These are phyloP conservation scores for Choristoneura fumiferana DNA, from an alignment of 1,140 invertebrate genomes.

Conservation along the genomic window DNA sequence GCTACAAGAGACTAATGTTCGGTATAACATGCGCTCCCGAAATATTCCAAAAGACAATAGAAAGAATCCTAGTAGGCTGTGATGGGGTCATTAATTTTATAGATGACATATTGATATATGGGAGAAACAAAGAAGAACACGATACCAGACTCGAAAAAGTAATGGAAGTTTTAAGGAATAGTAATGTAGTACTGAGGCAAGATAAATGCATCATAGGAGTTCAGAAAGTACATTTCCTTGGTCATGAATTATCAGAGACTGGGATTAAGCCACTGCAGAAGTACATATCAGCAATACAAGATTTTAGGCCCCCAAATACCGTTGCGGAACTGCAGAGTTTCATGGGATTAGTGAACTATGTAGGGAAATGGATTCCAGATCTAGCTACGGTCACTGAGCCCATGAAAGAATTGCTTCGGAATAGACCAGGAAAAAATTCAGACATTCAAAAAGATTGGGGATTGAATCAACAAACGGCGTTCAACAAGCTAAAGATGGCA, in stretches of 20 bases:
- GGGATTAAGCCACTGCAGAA: no score
- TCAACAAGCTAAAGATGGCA: not conserved
- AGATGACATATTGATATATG: not conserved
- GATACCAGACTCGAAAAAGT: not conserved
- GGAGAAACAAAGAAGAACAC: not conserved
- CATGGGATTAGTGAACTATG: no score
- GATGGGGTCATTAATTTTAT: not conserved
- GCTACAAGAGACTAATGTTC: slow-evolving; percentile 29
- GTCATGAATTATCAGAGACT: no score
- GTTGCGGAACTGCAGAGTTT: no score
- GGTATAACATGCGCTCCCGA: slow-evolving; percentile 25
- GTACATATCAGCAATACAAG: no score
- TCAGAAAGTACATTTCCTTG: no score
- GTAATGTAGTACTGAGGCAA: not conserved
- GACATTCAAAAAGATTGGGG: not conserved
- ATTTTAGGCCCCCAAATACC: no score
- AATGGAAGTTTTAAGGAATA: not conserved
- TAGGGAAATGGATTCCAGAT: no score
- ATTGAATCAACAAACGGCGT: not conserved
- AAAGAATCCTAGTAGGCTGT: slow-evolving; percentile 26
- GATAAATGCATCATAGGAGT: not conserved
- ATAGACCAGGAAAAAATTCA: not conserved
- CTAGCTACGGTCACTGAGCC: no score
- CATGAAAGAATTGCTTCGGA: slow-evolving; percentile 7
- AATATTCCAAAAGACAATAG: slow-evolving; percentile 29